phyloP scores from a whole-genome alignment of 1,140 invertebrate species.

The Cyclina sinensis region DNA sequence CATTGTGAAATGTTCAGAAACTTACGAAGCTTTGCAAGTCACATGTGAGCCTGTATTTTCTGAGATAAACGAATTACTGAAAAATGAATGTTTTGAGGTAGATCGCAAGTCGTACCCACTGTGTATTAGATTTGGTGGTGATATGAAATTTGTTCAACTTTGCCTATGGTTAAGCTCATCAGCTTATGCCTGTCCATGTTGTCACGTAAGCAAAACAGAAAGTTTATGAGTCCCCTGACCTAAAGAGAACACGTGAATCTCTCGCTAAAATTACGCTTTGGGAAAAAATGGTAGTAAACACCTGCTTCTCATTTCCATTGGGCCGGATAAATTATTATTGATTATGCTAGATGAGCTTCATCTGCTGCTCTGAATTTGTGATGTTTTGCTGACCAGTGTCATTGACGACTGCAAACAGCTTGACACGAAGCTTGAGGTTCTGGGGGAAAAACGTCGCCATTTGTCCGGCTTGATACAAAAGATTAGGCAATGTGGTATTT shows the following conservation, averaged over 20 bases:
- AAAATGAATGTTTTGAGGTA: no score
- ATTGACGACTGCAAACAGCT: slow-evolving; percentile 34
- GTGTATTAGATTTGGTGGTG: no score
- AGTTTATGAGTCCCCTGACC: slow-evolving; percentile 13
- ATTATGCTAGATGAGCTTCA: slow-evolving; percentile 23
- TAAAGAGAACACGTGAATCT: slow-evolving; percentile 7
- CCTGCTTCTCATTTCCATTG: slow-evolving; percentile 13
- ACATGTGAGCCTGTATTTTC: no score
- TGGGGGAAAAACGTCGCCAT: neutral
- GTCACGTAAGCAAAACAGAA: slow-evolving; percentile 3
- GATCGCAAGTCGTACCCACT: no score
- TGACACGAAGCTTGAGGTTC: neutral
- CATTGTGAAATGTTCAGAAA: slow-evolving; percentile 32
- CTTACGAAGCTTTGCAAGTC: slow-evolving; percentile 13
- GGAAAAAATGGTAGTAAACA: neutral
- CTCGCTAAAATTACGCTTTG: neutral
- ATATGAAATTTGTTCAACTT: neutral
- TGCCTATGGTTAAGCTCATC: slow-evolving; percentile 2
- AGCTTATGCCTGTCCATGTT: slow-evolving; percentile 27
- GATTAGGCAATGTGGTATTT: neutral
- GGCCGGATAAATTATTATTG: neutral
- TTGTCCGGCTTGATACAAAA: no score
- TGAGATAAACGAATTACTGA: no score
- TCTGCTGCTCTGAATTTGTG: slow-evolving; percentile 18
- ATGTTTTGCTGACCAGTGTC: slow-evolving; percentile 19